Evolutionary conservation across 2,113 vertebrate genomes (phyloP).

Genomic region (Pterocles burchelli): DNA sequence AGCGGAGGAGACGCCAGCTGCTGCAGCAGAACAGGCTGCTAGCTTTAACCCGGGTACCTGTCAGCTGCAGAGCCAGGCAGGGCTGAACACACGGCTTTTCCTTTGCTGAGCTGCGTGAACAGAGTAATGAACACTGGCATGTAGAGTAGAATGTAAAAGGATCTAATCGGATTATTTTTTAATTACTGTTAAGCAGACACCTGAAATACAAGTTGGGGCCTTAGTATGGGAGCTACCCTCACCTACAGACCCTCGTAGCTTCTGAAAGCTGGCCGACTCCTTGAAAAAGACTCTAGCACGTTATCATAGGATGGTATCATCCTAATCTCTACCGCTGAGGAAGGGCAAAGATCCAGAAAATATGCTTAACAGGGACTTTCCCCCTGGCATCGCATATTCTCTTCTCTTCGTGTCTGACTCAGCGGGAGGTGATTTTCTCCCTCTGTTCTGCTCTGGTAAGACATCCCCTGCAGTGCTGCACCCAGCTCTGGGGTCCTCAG

Average conservation of each 20-base stretch:
- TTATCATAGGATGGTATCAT: fast-evolving
- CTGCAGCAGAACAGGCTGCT: background rate
- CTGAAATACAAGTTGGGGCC: background rate
- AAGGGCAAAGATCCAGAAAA: background rate
- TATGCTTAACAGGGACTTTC: fast-evolving
- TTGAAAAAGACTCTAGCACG: background rate
- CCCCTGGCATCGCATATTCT: fast-evolving
- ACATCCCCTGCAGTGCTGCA: too few species aligned
- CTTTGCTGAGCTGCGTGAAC: background rate
- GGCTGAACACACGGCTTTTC: fast-evolving
- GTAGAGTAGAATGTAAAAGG: fast-evolving
- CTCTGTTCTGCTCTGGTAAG: too few species aligned
- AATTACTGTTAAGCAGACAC: background rate
- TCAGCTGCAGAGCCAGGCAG: background rate
- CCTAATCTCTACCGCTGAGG: background rate
- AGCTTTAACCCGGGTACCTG: background rate
- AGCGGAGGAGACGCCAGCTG: background rate
- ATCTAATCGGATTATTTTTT: background rate
- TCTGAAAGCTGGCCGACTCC: background rate
- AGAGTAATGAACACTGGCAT: fast-evolving
- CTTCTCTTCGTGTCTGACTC: fast-evolving
- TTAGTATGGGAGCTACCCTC: background rate
- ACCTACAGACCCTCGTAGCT: background rate
- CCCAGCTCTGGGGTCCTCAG: too few species aligned
- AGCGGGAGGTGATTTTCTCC: too few species aligned